These are phyloP conservation scores for Danio jaintianensis DNA, from an alignment of 2,797 vertebrate species.

Conservation along the genomic window DNA sequence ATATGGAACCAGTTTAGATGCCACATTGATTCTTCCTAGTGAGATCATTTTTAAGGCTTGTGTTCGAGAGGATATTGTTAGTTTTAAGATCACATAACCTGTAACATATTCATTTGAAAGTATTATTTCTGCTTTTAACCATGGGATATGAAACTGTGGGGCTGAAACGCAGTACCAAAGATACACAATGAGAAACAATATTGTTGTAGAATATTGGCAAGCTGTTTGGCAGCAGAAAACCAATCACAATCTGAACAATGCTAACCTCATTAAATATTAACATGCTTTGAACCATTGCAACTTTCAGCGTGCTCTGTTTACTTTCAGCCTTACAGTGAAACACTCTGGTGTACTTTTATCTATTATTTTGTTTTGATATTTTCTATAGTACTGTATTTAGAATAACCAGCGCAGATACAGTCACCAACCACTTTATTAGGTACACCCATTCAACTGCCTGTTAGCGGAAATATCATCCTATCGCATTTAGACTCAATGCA, in stretches of 20 bases:
- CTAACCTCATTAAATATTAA: slow-evolving; percentile 11
- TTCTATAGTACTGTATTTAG: background rate
- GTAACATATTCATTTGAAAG: background rate
- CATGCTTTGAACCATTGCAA: background rate
- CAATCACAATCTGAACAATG: slow-evolving; percentile 10
- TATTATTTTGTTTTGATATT: background rate
- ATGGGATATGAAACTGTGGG: background rate
- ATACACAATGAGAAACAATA: background rate
- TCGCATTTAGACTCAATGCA: too few species aligned
- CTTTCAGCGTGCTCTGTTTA: background rate
- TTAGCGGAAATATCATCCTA: too few species aligned
- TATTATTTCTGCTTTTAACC: background rate
- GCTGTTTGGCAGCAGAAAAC: background rate
- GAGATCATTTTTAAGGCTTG: background rate
- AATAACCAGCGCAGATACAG: background rate
- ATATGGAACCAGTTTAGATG: accelerated
- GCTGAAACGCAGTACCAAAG: background rate
- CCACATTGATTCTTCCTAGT: background rate
- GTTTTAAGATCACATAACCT: background rate
- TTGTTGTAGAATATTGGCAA: background rate
- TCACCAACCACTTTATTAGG: too few species aligned
- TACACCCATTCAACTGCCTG: too few species aligned
- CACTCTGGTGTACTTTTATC: background rate
- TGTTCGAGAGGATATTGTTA: background rate
- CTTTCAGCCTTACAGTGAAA: background rate